Evolutionary conservation across 2,888 invertebrate species (phyloP), one percentile per base, ranked within the genome.

Genomic region (Agonopterix heracliana): DNA sequence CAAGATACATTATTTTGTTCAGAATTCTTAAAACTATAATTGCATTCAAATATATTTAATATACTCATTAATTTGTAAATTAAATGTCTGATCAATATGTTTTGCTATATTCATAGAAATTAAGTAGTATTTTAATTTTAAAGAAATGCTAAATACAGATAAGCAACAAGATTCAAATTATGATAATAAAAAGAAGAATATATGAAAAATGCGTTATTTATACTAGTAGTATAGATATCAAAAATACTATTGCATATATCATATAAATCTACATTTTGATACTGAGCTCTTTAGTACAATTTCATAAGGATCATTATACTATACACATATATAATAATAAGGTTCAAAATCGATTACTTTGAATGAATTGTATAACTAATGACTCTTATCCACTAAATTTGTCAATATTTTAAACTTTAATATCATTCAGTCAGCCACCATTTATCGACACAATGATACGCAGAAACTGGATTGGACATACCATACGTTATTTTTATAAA

Each of bases 381-480:
- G 60, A 61, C 59, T 63, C 63, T 68, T 66, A 72, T 51, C 59
- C 53, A 45, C 66, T 74, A 73, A 57, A 51, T 63, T 67, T 70
- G 65, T 72, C 66, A 66, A 68, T 63, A 61, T 58, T 52, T 53
- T 54, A 49, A 41, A 50, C 14, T 35, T 45, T 51, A 47, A 52
- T 47, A 54, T 50, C 50, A 51, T 64, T 67, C 69, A 74, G 74
- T 72, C 75, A 68, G 68, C 66, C 68, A 67, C 64, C 54, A 56
- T 53, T 57, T 54, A 38, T 59, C 61, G 61, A 70, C 63, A 63
- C 57, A n/a, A 14, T 45, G 42, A 49, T 34, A 54, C n/a, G 9
- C 12, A 10, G 34, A 46, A 57, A 61, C 72, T 63, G 66, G 66
- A 63, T 67, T 63, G 64, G 63, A 45, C 45, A 13, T 34, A 4